Evolutionary conservation across 2,113 vertebrate species (phyloP).

Genomic region (Tonatia bakeri): DNA sequence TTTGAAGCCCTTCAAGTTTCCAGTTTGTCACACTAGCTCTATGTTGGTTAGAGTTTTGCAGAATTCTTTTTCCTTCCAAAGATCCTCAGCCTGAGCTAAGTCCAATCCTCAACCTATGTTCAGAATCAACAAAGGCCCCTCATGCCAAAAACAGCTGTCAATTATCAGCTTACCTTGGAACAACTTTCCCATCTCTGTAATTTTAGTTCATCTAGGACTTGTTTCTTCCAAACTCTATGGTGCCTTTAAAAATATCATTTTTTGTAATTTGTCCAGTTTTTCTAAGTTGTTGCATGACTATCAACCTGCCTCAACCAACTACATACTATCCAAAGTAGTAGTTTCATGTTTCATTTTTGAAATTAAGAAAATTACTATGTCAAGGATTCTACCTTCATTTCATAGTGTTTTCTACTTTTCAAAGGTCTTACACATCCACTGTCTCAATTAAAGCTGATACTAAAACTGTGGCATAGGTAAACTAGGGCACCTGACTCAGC

Average conservation of each 20-base stretch:
- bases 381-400: not conserved
- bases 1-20: not conserved
- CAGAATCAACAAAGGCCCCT: not conserved
- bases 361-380: not conserved
- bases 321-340: not conserved
- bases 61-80: not conserved
- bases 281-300: not conserved
- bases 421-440: not conserved
- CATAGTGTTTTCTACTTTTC: not conserved
- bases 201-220: not conserved
- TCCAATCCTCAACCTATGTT: not conserved
- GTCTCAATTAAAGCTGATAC: not conserved
- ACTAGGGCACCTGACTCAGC: not conserved
- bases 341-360: not conserved
- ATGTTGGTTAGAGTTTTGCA: not conserved
- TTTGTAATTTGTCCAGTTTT: not conserved
- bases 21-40: not conserved
- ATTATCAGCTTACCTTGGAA: not conserved
- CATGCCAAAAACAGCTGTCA: not conserved
- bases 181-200: not conserved
- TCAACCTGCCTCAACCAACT: not conserved
- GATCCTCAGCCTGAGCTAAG: not conserved
- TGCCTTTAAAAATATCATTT: not conserved
- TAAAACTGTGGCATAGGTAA: not conserved
- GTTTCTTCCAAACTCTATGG: not conserved